Conservation (phyloP, 1,140 invertebrate genomes). For the Sycophaga agraensis region DNA sequence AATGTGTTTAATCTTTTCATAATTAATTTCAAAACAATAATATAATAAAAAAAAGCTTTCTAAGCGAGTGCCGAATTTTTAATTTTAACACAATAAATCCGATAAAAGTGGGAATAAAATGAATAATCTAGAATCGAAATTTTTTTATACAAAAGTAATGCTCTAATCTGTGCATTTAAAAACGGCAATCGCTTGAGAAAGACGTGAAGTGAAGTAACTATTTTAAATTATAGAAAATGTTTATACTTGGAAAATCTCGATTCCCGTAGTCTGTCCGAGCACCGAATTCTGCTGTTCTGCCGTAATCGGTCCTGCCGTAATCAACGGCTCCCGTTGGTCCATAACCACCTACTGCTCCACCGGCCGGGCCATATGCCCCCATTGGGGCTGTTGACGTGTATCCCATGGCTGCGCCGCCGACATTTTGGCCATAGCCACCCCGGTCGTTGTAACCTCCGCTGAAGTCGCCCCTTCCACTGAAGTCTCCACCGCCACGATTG, state of each 20-base stretch:
- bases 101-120: no score
- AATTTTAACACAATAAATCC: no score
- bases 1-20: no score
- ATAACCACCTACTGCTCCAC: slow-evolving; percentile 48
- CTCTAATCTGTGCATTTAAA: no score
- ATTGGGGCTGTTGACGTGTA: slow-evolving; percentile 51
- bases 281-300: slow-evolving; percentile 49
- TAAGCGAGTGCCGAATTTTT: no score
- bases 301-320: slow-evolving; percentile 52
- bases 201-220: no score
- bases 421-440: slow-evolving; percentile 50
- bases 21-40: no score
- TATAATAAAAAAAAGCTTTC: no score
- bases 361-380: slow-evolving; percentile 50
- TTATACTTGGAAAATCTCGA: slow-evolving; percentile 30
- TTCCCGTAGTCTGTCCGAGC: slow-evolving; percentile 51
- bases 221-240: no score
- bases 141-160: no score
- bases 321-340: slow-evolving; percentile 49
- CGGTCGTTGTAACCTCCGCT: slow-evolving; percentile 51
- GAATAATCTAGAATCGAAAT: no score
- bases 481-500: slow-evolving; percentile 52
- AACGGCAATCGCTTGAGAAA: no score
- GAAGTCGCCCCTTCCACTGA: slow-evolving; percentile 49
- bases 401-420: slow-evolving; percentile 50